These are phyloP conservation scores for Hestina assimilis DNA, from an alignment of 1,140 invertebrate genomes.

Conservation along the genomic window DNA sequence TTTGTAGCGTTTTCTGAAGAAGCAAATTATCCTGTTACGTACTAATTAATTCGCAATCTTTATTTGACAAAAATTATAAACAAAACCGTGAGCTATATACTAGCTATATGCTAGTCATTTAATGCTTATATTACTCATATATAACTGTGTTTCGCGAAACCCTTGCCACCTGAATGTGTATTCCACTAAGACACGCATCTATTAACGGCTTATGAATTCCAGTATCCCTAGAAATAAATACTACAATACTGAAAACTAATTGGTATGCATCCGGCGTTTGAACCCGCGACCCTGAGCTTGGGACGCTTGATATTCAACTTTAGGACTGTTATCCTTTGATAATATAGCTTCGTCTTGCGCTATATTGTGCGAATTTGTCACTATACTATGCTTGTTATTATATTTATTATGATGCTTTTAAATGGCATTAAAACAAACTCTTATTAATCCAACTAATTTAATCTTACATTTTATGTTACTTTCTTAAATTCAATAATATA, in stretches of 20 bases:
- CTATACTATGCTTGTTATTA: neutral
- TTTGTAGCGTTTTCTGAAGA: too few relatives aligned
- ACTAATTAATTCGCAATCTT: too few relatives aligned
- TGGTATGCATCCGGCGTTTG: slow-evolving; percentile 40
- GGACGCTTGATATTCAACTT: slow-evolving; percentile 13
- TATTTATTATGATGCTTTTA: too few relatives aligned
- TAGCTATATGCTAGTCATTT: too few relatives aligned
- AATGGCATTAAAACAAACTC: too few relatives aligned
- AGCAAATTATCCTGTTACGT: too few relatives aligned
- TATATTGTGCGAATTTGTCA: neutral
- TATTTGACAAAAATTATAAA: too few relatives aligned
- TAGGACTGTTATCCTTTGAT: neutral
- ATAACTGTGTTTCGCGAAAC: neutral
- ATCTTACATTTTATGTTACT: too few relatives aligned
- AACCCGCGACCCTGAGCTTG: slow-evolving; percentile 43
- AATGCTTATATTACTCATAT: too few relatives aligned
- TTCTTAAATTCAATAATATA: too few relatives aligned
- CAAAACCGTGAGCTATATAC: too few relatives aligned
- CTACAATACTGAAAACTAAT: slow-evolving; percentile 43
- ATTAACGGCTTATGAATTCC: slow-evolving; percentile 33
- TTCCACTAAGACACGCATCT: slow-evolving; percentile 10
- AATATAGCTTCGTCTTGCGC: neutral
- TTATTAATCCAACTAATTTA: too few relatives aligned
- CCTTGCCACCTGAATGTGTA: neutral
- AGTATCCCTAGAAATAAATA: slow-evolving; percentile 32